phyloP scores from a whole-genome alignment of 2,888 invertebrate genomes.

The Hedya salicella region DNA sequence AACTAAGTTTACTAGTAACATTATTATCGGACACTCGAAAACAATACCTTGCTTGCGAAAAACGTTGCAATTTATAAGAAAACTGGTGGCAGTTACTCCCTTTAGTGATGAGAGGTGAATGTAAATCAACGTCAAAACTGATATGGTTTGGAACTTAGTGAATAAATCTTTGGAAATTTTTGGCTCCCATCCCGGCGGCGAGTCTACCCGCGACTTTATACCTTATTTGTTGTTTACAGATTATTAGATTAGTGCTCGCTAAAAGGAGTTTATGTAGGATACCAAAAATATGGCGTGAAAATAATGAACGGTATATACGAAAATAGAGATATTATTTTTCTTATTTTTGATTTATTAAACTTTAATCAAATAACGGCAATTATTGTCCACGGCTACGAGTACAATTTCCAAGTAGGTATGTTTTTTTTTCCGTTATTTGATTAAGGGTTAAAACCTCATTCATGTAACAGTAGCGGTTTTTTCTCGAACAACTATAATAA shows the following conservation, averaged over 20 bases:
- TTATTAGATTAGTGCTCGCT: conserved; percentile 22
- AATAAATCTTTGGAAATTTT: conserved; percentile 55
- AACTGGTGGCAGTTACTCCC: neutral
- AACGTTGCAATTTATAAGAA: neutral
- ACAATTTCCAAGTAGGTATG: no score
- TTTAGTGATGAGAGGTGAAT: conserved; percentile 50
- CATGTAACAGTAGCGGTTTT: no score
- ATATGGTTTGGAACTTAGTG: conserved; percentile 49
- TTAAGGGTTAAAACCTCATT: no score
- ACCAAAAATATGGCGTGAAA: no score
- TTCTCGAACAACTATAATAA: no score
- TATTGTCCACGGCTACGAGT: no score
- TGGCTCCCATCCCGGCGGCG: conserved; percentile 47
- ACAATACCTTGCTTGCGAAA: conserved; percentile 45
- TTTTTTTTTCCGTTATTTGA: no score
- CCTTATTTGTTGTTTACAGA: conserved; percentile 26
- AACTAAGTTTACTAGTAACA: conserved; percentile 45
- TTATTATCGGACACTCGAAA: conserved; percentile 49
- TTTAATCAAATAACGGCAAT: no score
- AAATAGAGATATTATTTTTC: no score
- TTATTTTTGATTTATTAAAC: no score
- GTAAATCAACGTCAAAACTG: conserved; percentile 58
- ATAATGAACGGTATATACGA: no score
- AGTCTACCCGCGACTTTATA: neutral
- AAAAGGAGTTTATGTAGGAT: no score